Percentiles rank a stretch among this genome's conserved stretches.
Evolutionary conservation across 2,113 vertebrate species (phyloP).

Genomic region (Psophia crepitans): DNA sequence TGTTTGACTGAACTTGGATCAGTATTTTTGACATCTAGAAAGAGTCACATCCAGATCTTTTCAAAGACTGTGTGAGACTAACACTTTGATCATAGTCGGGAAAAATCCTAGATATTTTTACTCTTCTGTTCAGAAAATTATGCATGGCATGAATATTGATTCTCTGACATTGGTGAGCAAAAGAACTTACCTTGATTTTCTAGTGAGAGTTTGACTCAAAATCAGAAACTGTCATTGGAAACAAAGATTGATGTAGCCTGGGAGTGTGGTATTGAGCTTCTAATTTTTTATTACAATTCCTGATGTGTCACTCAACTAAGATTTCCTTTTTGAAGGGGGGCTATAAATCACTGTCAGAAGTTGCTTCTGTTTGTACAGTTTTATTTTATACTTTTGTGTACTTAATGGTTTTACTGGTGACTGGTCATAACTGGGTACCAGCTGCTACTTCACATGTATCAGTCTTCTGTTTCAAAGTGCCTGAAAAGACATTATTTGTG

Average conservation of each 20-base stretch:
- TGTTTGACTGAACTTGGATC: neutral
- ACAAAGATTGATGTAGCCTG: slow-evolving; percentile 71
- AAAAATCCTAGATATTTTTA: neutral
- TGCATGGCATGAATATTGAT: slow-evolving; percentile 41
- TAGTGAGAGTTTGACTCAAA: slow-evolving; percentile 6
- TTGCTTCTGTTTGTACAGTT: slow-evolving; percentile 66
- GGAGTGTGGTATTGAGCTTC: slow-evolving; percentile 54
- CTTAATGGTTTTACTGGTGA: slow-evolving; percentile 54
- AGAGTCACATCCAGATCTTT: neutral
- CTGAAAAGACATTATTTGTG: neutral
- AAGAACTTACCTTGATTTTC: neutral
- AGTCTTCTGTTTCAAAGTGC: neutral
- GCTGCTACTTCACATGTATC: slow-evolving; percentile 19
- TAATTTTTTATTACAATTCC: slow-evolving; percentile 76
- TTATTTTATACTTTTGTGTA: slow-evolving; percentile 57
- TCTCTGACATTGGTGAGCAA: neutral
- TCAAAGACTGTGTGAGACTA: neutral
- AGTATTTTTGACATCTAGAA: neutral
- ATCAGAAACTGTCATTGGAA: slow-evolving; percentile 53
- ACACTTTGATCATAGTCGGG: neutral
- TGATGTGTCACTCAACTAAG: slow-evolving; percentile 65
- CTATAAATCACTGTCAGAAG: slow-evolving; percentile 70
- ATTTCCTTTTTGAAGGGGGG: slow-evolving; percentile 62
- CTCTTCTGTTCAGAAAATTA: neutral
- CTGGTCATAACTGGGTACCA: slow-evolving; percentile 52